Evolutionary conservation across 2,888 invertebrate species (phyloP).

Genomic region (Limnephilus marmoratus): DNA sequence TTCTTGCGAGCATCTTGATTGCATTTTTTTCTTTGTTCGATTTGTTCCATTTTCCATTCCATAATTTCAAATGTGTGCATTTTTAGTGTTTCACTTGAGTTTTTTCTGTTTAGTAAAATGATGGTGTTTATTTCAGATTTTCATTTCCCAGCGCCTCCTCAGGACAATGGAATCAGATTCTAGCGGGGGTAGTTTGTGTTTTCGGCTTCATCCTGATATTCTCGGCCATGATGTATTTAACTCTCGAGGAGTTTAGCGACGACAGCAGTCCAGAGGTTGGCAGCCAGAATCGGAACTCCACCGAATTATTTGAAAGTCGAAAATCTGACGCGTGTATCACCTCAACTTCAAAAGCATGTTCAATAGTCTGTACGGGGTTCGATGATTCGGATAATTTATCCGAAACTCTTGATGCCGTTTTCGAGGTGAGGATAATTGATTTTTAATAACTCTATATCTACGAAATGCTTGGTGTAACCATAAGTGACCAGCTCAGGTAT

Average conservation of each 20-base stretch:
- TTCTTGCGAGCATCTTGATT: background rate
- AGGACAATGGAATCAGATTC: slow-evolving; percentile 62
- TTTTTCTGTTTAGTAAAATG: background rate
- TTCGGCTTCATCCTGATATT: slow-evolving; percentile 61
- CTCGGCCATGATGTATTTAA: slow-evolving; percentile 44
- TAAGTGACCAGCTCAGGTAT: too few relatives aligned
- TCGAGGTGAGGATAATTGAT: background rate
- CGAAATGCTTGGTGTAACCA: too few relatives aligned
- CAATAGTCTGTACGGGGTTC: background rate
- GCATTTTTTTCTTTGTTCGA: background rate
- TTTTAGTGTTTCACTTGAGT: background rate
- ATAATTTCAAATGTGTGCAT: background rate
- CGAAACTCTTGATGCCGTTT: background rate
- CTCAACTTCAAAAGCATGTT: background rate
- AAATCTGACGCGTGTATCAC: background rate
- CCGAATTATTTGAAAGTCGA: background rate
- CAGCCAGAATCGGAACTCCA: background rate
- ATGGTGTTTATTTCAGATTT: slow-evolving; percentile 33
- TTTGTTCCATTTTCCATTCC: background rate
- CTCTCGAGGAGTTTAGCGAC: slow-evolving; percentile 20
- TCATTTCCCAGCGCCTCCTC: slow-evolving; percentile 34
- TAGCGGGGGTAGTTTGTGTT: slow-evolving; percentile 59
- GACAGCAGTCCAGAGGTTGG: background rate
- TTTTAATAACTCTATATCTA: background rate
- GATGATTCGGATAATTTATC: background rate